phyloP scores from a whole-genome alignment of 2,797 vertebrate species.

The Sitta carolinensis region DNA sequence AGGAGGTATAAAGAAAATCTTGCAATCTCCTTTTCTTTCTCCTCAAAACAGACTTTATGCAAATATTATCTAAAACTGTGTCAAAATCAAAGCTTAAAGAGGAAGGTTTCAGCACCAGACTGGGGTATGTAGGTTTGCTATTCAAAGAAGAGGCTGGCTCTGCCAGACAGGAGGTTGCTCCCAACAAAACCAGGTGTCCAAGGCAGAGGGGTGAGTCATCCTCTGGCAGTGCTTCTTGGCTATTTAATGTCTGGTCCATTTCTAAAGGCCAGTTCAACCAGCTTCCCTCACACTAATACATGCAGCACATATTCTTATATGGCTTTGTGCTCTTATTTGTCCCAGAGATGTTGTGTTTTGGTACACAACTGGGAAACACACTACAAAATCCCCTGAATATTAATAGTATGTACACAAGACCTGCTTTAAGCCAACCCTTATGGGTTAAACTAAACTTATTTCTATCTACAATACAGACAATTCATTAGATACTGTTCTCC shows the following conservation, averaged over 20 bases:
- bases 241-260: neutral
- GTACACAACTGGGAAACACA: neutral
- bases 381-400: neutral
- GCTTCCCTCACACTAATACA: neutral
- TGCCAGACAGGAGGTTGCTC: neutral
- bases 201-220: conserved; percentile 3
- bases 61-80: neutral
- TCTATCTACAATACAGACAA: neutral
- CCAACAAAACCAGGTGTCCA: neutral
- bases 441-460: neutral
- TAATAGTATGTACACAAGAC: neutral
- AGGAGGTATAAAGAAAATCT: neutral
- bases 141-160: neutral
- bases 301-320: neutral
- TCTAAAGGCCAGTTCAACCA: conserved; percentile 25
- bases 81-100: neutral
- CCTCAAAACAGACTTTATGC: neutral
- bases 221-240: neutral
- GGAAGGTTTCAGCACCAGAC: neutral
- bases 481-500: neutral
- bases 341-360: neutral
- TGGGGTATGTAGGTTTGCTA: neutral
- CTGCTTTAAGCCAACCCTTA: neutral
- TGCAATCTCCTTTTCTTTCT: neutral
- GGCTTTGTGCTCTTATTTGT: neutral